Conservation (phyloP, 2,888 invertebrate species). For the Micoletzkya japonica region DNA sequence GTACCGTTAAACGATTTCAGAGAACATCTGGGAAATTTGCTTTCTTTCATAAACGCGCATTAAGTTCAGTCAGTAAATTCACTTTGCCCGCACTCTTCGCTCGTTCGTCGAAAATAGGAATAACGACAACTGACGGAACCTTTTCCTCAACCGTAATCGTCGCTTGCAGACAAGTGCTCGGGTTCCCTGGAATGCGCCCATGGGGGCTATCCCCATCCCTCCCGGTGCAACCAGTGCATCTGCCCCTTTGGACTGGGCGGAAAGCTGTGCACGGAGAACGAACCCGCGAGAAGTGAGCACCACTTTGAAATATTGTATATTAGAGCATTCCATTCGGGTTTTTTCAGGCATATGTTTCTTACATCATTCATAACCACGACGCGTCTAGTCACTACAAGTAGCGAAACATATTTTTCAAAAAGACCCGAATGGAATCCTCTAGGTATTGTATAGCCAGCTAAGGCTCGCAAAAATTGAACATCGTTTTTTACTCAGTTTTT, state of each 20-base stretch:
- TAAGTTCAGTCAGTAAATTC: not conserved
- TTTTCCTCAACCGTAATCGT: not conserved
- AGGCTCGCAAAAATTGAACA: too few relatives aligned
- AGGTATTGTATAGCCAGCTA: too few relatives aligned
- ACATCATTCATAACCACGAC: too few relatives aligned
- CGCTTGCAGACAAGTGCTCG: constrained; percentile 38
- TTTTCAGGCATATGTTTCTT: not conserved
- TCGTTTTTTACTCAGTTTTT: too few relatives aligned
- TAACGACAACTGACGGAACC: not conserved
- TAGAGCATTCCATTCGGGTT: not conserved
- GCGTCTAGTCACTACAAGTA: too few relatives aligned
- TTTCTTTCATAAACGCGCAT: not conserved
- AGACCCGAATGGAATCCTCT: too few relatives aligned
- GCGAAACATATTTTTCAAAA: too few relatives aligned
- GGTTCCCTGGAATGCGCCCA: constrained; percentile 45
- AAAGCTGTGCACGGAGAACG: constrained; percentile 45
- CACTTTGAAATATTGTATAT: too few relatives aligned
- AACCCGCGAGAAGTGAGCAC: constrained; percentile 51
- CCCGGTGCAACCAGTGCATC: constrained; percentile 50
- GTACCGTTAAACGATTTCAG: not conserved
- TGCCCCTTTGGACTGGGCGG: constrained; percentile 61
- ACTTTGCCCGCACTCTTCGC: not conserved
- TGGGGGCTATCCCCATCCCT: constrained; percentile 61
- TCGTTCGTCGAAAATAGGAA: not conserved
- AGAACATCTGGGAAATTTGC: not conserved